phyloP scores from a whole-genome alignment of 2,113 vertebrate genomes.

The Rhizomys pruinosus region DNA sequence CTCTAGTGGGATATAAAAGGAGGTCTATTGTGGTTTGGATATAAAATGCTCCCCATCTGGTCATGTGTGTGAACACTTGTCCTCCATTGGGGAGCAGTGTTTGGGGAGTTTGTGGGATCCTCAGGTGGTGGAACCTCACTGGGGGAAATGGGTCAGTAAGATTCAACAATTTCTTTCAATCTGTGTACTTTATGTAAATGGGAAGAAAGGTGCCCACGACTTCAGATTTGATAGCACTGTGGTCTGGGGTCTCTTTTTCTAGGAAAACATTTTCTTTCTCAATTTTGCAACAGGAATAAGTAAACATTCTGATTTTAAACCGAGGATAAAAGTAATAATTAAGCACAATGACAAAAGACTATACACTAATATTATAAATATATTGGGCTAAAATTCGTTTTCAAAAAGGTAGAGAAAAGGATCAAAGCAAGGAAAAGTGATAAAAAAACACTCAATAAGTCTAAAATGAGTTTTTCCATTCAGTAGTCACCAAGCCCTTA shows the following conservation, averaged over 20 bases:
- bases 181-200: too few species aligned
- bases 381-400: not conserved
- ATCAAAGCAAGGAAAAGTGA: not conserved
- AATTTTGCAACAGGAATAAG: constrained; percentile 17
- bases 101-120: not conserved
- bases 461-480: not conserved
- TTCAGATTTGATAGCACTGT: not conserved
- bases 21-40: not conserved
- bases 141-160: not conserved
- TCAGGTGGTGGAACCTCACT: not conserved
- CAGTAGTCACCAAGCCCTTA: not conserved
- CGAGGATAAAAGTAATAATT: not conserved
- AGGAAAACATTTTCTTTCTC: not conserved
- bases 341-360: not conserved
- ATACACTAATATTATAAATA: not conserved
- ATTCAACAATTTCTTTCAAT: not conserved
- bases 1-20: not conserved
- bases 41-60: not conserved
- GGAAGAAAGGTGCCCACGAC: too few species aligned
- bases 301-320: not conserved
- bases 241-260: not conserved
- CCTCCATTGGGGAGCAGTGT: not conserved
- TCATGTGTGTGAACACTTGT: not conserved
- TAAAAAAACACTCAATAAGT: not conserved
- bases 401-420: not conserved